These are phyloP conservation scores for Neodiprion lecontei DNA, from an alignment of 1,140 invertebrate genomes.

Conservation along the genomic window DNA sequence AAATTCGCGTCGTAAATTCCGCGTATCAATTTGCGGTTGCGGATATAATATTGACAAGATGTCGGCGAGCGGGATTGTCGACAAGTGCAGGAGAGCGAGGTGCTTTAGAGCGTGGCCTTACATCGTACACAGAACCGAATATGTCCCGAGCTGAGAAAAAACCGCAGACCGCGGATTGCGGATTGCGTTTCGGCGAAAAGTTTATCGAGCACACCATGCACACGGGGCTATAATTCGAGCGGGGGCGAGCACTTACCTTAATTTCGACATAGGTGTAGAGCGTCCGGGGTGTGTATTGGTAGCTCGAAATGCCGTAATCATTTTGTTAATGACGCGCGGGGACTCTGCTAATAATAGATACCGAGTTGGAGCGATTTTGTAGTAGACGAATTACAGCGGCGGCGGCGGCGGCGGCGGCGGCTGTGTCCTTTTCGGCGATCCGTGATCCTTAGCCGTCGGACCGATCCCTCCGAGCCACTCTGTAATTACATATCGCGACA, in stretches of 20 bases:
- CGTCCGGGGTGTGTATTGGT: neutral
- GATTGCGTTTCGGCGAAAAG: neutral
- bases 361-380: neutral
- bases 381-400: neutral
- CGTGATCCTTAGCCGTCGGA: neutral
- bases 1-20: too few species aligned
- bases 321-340: conserved; percentile 4
- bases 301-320: neutral
- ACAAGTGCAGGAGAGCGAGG: too few species aligned
- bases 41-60: too few species aligned
- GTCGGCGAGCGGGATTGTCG: too few species aligned
- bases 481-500: conserved; percentile 1
- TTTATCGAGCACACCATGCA: neutral
- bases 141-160: neutral
- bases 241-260: too few species aligned
- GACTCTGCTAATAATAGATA: neutral
- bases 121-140: too few species aligned
- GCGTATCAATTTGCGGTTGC: too few species aligned
- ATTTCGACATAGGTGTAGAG: neutral
- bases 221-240: too few species aligned
- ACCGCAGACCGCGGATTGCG: neutral
- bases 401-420: neutral
- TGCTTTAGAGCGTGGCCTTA: too few species aligned
- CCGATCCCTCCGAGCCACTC: neutral
- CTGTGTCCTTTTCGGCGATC: neutral